These are phyloP conservation scores for Paradoxurus hermaphroditus DNA, from an alignment of 2,113 vertebrate species.

Conservation along the genomic window DNA sequence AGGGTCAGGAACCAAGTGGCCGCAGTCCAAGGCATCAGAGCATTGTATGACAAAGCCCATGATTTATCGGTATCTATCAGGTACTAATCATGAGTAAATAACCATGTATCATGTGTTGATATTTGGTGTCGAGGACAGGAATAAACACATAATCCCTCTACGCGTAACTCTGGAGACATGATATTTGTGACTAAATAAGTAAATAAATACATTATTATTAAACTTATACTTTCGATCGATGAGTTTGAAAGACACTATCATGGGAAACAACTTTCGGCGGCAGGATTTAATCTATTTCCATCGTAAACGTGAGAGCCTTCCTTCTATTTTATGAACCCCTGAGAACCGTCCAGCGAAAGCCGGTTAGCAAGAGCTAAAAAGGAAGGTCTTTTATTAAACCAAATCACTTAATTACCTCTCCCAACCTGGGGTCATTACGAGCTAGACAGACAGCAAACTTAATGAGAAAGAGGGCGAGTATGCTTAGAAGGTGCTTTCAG, in stretches of 20 bases:
- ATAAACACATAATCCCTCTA: neutral
- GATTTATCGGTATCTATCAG: neutral
- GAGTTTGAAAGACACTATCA: neutral
- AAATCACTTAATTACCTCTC: conserved; percentile 58
- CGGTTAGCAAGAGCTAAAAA: conserved; percentile 41
- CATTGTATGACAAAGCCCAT: neutral
- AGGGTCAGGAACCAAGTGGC: too few relatives aligned
- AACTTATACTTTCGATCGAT: neutral
- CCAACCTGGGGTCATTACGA: conserved; percentile 38
- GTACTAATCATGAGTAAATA: neutral
- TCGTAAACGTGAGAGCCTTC: neutral
- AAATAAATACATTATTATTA: neutral
- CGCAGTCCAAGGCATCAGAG: neutral
- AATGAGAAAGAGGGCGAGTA: conserved; percentile 39
- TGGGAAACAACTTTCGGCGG: neutral
- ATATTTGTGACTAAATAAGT: neutral
- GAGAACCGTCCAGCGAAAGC: neutral
- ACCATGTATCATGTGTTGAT: neutral
- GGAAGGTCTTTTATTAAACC: conserved; percentile 49
- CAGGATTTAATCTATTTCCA: conserved; percentile 5
- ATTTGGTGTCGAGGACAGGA: neutral
- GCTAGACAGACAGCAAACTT: conserved; percentile 18
- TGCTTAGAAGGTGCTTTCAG: neutral
- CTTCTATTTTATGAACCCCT: neutral
- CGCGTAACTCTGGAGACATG: neutral